Evolutionary conservation across 2,113 vertebrate genomes (phyloP), one percentile per base, ranked within the genome.

Genomic region (Oplegnathus fasciatus): DNA sequence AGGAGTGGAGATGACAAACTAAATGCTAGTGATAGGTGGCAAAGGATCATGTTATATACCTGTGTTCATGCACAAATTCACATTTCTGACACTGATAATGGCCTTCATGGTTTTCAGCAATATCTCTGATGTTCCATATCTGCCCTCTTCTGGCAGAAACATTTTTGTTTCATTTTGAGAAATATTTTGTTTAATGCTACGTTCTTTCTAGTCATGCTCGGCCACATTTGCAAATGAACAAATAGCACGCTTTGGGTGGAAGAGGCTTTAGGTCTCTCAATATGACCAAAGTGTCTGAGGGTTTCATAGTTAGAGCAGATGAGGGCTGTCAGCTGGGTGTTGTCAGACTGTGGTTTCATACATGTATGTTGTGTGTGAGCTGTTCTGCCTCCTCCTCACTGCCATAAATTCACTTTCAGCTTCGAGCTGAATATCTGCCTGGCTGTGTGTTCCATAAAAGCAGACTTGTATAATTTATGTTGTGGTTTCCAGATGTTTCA

Each of bases 281-380:
- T 80, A 6, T 20, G 28, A 80, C 48, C 57, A 22, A 58, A 30
- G 58, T 13, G 68, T 55, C 34, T 61, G 42, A 50, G 60, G 61
- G 24, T 68, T 48, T 64, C 34, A 7, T 28, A 9, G 42, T 9
- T 28, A 15, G 34, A 44, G 40, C 4, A 42, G 78, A 66, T 71
- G 50, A 64, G 42, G 66, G 10, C 7, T 44, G 28, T 60, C 26
- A 34, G 17, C 61, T 65, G 78, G 82, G 78, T 78, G 81, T 75
- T 76, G 67, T 71, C 84, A 76, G 54, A 40, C 62, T 83, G 75
- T 67, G 86, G 81, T 77, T 57, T 70, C 75, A 55, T 64, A 60
- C 60, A 65, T 24, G 10, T 44, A 54, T 65, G 80, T 78, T 50
- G 61, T 77, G 50, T 78, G 30, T 60, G 13, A 67, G n/a, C 65